Evolutionary conservation across 2,113 vertebrate species (phyloP).

Genomic region (Centropristis striata): DNA sequence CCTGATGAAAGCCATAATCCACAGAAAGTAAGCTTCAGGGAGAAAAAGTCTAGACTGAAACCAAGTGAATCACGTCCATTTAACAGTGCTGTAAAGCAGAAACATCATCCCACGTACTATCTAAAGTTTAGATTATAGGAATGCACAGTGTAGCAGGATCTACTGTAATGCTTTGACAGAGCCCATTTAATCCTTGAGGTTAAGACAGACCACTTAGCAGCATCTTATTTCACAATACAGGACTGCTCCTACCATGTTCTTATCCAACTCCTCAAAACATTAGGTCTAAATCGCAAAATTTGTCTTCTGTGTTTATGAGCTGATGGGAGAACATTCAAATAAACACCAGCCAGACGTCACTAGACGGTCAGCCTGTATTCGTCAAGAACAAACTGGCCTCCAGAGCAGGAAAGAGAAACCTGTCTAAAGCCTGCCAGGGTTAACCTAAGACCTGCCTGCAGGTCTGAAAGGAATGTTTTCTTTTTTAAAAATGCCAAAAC

Average conservation of each 20-base stretch:
- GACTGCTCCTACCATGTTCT: background rate
- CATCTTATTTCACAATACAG: constrained; percentile 31
- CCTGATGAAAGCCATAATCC: constrained; percentile 10
- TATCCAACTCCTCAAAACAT: constrained; percentile 14
- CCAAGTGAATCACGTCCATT: background rate
- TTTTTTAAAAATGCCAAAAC: too few species aligned
- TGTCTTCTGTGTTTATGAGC: constrained; percentile 20
- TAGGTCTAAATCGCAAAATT: background rate
- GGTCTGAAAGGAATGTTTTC: too few species aligned
- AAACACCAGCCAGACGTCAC: constrained; percentile 2
- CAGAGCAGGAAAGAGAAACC: background rate
- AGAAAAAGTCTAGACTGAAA: background rate
- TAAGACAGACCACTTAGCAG: constrained; percentile 28
- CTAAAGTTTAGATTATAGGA: constrained; percentile 2
- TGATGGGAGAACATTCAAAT: background rate
- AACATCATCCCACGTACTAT: background rate
- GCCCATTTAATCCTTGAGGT: background rate
- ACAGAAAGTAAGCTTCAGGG: background rate
- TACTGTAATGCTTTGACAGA: background rate
- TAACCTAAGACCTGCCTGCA: background rate
- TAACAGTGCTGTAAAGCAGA: background rate
- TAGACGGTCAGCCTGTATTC: constrained; percentile 2
- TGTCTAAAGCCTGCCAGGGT: background rate
- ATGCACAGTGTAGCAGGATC: constrained; percentile 1
- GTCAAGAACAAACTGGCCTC: constrained; percentile 19